Evolutionary conservation across 2,888 invertebrate genomes (phyloP), one percentile per base, ranked within the genome.

Genomic region (Drosophila hamatofila): DNA sequence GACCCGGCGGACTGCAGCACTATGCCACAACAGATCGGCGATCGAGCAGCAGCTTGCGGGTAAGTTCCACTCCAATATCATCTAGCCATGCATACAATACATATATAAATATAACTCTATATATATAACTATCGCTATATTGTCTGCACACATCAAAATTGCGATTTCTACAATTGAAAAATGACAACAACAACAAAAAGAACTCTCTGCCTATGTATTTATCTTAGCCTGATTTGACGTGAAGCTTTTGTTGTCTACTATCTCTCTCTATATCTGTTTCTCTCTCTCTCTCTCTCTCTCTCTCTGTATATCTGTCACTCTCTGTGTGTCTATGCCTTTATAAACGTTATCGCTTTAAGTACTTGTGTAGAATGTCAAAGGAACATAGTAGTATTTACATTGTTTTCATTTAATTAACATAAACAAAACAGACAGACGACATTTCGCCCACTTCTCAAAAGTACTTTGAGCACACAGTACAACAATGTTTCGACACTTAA

Each of bases 1-100:
- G 93, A 88, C 92, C 93, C 41, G 92, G 92, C 80, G 93, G 93
- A 84, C 89, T 93, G 49, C 93, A 93, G 83, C 93, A 92, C 88
- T 92, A 92, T 91, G 91, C 92, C 88, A 91, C 92, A 86, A 90
- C 92, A 88, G 93, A 93, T 90, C 92, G 93, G 46, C 92, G 92
- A 77, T 92, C 93, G 74, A 92, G 88, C 80, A 90, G 92, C 80
- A 92, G 91, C 82, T 73, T 93, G 49, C 85, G 93, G 92, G 93
- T 93, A 93, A 92, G 93, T 93, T 70, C 46, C 33, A 67, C 21
- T 37, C 27, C 35, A 54, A 18, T 35, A 59, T 44, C 39, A 18
- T n/a, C 52, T 5, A 63, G 23, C 14, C 30, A 48, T 35, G 25
- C 54, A 33, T 54, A 42, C 41, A 42, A 49, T 51, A 55, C 64